These are phyloP conservation scores for Bombus pyrosoma DNA, from an alignment of 1,140 invertebrate genomes.

Conservation along the genomic window DNA sequence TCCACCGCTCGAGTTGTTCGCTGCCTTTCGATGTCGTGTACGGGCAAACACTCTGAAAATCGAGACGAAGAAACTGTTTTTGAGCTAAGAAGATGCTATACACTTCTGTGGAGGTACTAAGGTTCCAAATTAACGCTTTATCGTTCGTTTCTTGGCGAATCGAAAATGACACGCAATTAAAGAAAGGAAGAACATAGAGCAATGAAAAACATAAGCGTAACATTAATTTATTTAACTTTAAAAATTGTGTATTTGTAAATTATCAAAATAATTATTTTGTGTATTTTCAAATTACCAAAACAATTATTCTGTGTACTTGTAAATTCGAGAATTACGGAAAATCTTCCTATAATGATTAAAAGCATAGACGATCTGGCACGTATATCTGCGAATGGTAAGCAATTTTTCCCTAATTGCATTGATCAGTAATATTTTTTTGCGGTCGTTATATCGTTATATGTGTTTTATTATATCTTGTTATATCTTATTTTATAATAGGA, in stretches of 20 bases:
- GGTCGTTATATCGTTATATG: too few species aligned
- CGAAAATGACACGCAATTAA: neutral
- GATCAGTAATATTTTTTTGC: neutral
- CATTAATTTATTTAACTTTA: too few species aligned
- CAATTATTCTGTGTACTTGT: too few species aligned
- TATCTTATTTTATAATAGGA: neutral
- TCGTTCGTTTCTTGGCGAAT: neutral
- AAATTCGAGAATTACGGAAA: neutral
- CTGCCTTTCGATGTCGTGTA: slow-evolving; percentile 89
- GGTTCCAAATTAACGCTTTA: neutral
- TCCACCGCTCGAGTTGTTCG: slow-evolving; percentile 79
- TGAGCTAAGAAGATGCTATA: slow-evolving; percentile 33
- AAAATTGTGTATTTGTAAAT: too few species aligned
- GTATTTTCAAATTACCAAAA: too few species aligned
- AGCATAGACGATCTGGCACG: neutral
- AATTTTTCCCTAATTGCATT: too few species aligned
- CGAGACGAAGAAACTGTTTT: neutral
- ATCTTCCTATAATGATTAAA: neutral
- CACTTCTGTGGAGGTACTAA: neutral
- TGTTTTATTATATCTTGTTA: neutral
- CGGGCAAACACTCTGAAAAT: slow-evolving; percentile 89
- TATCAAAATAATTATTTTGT: too few species aligned
- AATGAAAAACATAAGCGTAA: too few species aligned
- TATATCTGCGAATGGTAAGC: neutral
- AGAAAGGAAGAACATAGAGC: neutral